These are phyloP conservation scores for Hylomyscus alleni DNA, from an alignment of 2,797 vertebrate genomes.

Conservation along the genomic window DNA sequence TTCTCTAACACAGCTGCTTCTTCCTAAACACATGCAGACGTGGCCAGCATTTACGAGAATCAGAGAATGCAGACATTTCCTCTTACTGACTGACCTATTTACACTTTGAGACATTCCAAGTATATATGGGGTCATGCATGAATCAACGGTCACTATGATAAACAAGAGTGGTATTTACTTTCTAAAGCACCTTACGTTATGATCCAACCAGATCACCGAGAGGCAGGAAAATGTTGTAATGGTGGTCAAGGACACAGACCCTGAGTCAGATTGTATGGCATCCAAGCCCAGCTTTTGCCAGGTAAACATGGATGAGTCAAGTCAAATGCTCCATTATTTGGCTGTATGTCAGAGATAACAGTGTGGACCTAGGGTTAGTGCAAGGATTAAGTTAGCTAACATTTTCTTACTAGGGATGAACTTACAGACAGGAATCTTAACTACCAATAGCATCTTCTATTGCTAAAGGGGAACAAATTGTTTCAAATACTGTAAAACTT, in stretches of 20 bases:
- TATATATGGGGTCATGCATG: background rate
- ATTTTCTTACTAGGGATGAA: background rate
- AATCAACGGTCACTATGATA: background rate
- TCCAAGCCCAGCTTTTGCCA: background rate
- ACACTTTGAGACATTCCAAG: background rate
- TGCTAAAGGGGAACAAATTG: slow-evolving; percentile 25
- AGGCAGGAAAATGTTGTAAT: background rate
- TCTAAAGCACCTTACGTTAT: background rate
- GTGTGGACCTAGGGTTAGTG: background rate
- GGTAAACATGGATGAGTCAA: background rate
- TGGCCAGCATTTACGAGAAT: background rate
- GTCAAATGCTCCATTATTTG: background rate
- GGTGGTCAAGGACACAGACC: background rate
- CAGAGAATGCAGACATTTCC: background rate
- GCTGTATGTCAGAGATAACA: background rate
- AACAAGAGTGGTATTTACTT: background rate
- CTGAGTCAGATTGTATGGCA: background rate
- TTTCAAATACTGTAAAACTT: slow-evolving; percentile 66
- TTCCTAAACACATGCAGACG: background rate
- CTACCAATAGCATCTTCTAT: slow-evolving; percentile 28
- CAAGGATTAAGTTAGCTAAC: background rate
- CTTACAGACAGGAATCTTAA: slow-evolving; percentile 33
- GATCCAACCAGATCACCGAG: background rate
- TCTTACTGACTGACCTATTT: slow-evolving; percentile 10
- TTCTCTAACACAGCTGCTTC: background rate